Conservation (phyloP, 2,888 invertebrate genomes). For the Eupelmus urozonus region DNA sequence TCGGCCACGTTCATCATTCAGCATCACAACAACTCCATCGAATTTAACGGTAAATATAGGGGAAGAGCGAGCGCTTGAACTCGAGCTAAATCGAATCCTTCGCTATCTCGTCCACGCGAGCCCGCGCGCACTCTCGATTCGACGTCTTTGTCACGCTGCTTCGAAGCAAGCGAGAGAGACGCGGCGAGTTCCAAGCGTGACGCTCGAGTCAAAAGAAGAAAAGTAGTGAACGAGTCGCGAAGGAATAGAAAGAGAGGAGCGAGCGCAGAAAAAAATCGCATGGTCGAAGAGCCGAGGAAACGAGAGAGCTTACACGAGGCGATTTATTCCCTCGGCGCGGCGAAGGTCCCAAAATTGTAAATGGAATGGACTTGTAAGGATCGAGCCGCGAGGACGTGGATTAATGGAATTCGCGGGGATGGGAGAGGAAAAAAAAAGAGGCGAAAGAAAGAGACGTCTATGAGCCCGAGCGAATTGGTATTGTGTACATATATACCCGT, state of each 20-base stretch:
- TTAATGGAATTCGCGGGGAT: slow-evolving; percentile 50
- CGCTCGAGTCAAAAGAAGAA: slow-evolving; percentile 32
- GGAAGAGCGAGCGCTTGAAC: not conserved
- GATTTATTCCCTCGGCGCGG: slow-evolving; percentile 50
- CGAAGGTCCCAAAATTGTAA: slow-evolving; percentile 56
- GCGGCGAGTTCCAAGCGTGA: slow-evolving; percentile 24
- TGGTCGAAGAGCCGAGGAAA: not conserved
- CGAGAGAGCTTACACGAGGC: slow-evolving; percentile 16
- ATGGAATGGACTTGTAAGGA: slow-evolving; percentile 60
- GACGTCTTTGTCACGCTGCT: slow-evolving; percentile 53
- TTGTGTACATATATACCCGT: not conserved
- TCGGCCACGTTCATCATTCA: slow-evolving; percentile 2
- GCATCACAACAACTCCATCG: slow-evolving; percentile 5
- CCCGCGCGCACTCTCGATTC: slow-evolving; percentile 15
- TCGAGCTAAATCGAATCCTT: slow-evolving; percentile 43
- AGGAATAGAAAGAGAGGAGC: not conserved
- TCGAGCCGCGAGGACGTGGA: slow-evolving; percentile 46
- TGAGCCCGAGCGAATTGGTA: slow-evolving; percentile 3
- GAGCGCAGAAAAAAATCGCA: not conserved
- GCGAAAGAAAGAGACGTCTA: slow-evolving; percentile 6
- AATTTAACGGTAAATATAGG: slow-evolving; percentile 30
- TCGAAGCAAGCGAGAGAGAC: slow-evolving; percentile 10
- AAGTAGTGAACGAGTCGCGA: slow-evolving; percentile 1
- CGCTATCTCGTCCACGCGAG: slow-evolving; percentile 33
- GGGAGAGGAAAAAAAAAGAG: slow-evolving; percentile 26